A percentile compares a stretch with the other conserved stretches of the same genome.
These are phyloP conservation scores for Decapterus maruadsi DNA, from an alignment of 2,797 vertebrate genomes.

Conservation along the genomic window DNA sequence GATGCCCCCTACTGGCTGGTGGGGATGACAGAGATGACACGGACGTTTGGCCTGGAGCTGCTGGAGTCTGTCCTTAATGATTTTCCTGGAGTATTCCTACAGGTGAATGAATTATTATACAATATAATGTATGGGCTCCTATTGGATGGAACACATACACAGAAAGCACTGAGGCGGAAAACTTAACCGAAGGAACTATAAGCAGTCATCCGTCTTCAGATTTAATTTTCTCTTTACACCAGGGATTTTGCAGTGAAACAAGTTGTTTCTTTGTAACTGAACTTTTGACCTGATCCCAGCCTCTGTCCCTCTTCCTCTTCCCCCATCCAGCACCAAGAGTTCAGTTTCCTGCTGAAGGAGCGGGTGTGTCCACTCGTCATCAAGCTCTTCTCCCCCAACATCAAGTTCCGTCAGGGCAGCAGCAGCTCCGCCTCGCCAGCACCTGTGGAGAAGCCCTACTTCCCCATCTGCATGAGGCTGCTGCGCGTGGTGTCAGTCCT, in stretches of 20 bases:
- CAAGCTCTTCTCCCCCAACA: slow-evolving; percentile 99
- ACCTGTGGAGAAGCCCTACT: slow-evolving; percentile 98
- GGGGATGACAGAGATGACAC: slow-evolving; percentile 99
- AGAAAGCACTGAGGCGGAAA: not conserved
- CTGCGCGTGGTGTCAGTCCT: slow-evolving; percentile 97
- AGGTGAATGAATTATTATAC: slow-evolving; percentile 82
- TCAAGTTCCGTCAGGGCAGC: slow-evolving; percentile 98
- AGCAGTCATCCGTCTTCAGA: not conserved
- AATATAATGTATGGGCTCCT: not conserved
- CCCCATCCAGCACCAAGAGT: slow-evolving; percentile 93
- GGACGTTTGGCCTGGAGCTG: slow-evolving; percentile 97
- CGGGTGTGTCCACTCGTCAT: slow-evolving; percentile 98
- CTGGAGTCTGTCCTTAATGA: slow-evolving; percentile 98
- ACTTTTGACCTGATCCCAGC: not conserved
- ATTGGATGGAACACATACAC: not conserved
- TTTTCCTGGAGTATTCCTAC: slow-evolving; percentile 96
- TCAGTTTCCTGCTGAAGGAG: slow-evolving; percentile 98
- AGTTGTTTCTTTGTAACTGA: not conserved
- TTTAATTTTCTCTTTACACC: not conserved
- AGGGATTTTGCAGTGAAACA: not conserved
- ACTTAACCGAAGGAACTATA: not conserved
- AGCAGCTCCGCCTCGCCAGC: slow-evolving; percentile 91
- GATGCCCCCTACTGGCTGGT: slow-evolving; percentile 99
- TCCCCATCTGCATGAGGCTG: slow-evolving; percentile 99
- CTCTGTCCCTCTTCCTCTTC: not conserved